These are phyloP conservation scores for Melanotaenia boesemani DNA, from an alignment of 2,797 vertebrate genomes.

Conservation along the genomic window DNA sequence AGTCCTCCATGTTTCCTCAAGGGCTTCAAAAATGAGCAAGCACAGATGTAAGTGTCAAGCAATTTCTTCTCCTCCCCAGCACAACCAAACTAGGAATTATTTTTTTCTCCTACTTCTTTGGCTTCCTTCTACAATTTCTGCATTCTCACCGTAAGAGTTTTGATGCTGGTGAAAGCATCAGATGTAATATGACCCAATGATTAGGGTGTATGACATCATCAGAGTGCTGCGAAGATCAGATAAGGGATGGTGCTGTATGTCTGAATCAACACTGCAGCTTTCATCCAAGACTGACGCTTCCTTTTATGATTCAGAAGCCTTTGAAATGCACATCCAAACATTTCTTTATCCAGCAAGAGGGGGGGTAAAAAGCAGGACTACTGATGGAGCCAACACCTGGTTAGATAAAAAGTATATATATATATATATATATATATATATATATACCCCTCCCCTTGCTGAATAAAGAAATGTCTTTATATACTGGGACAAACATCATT, in stretches of 20 bases:
- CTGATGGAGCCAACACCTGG: constrained; percentile 30
- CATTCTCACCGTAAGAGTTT: constrained; percentile 65
- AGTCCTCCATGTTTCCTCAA: constrained; percentile 28
- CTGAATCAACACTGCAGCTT: constrained; percentile 66
- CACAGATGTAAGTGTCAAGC: constrained; percentile 64
- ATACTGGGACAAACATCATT: constrained; percentile 14
- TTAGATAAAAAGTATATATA: not conserved
- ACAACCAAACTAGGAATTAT: constrained; percentile 58
- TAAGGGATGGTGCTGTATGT: constrained; percentile 43
- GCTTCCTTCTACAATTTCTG: constrained; percentile 56
- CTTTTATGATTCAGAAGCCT: constrained; percentile 62
- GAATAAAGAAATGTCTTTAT: too few species aligned
- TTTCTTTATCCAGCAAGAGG: constrained; percentile 42
- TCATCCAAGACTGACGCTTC: constrained; percentile 62
- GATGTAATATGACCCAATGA: constrained; percentile 72
- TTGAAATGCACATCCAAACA: constrained; percentile 65
- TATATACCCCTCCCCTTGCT: not conserved
- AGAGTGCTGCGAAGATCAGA: constrained; percentile 45
- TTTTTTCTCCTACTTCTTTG: constrained; percentile 43
- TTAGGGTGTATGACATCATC: constrained; percentile 75
- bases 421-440: not conserved
- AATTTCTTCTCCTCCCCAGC: constrained; percentile 52
- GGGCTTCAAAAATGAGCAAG: constrained; percentile 44
- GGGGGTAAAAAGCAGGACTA: constrained; percentile 18
- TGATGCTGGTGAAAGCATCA: constrained; percentile 68